Percentiles rank a stretch among this genome's conserved stretches.
phyloP scores from a whole-genome alignment of 2,113 vertebrate genomes.

The Pungitius pungitius region DNA sequence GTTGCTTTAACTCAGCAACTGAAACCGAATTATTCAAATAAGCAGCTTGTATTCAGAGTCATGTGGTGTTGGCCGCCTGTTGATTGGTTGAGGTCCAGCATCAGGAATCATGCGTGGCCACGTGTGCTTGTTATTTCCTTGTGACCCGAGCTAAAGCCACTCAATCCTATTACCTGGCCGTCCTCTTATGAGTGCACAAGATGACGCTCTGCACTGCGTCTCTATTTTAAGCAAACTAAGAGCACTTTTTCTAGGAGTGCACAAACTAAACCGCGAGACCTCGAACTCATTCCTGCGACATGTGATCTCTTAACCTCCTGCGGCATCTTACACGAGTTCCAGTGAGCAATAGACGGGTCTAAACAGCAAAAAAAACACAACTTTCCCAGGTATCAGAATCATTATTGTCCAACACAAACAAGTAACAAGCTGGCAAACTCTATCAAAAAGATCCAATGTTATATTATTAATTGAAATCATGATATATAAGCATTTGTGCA shows the following conservation, averaged over 20 bases:
- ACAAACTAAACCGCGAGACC: constrained; percentile 26
- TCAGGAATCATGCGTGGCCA: constrained; percentile 40
- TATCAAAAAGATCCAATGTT: background rate
- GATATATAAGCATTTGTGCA: background rate
- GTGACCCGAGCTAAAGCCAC: constrained; percentile 61
- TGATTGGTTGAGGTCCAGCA: constrained; percentile 12
- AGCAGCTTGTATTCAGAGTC: background rate
- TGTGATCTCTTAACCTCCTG: background rate
- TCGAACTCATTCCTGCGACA: constrained; percentile 26
- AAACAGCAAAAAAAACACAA: background rate
- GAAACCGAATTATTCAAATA: background rate
- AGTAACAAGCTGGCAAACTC: background rate
- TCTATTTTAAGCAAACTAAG: constrained; percentile 70
- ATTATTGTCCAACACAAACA: background rate
- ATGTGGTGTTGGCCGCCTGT: background rate
- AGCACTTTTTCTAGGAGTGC: constrained; percentile 48
- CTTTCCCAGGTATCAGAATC: too few relatives aligned
- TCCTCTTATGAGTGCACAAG: constrained; percentile 32
- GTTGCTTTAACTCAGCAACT: background rate
- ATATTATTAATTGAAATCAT: background rate
- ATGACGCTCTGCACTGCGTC: constrained; percentile 43
- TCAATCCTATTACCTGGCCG: constrained; percentile 69
- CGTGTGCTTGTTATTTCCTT: constrained; percentile 52
- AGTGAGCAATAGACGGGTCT: background rate
- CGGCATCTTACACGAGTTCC: constrained; percentile 4